Evolutionary conservation across 2,797 vertebrate species (phyloP).

Genomic region (Catostomus latipinnis): DNA sequence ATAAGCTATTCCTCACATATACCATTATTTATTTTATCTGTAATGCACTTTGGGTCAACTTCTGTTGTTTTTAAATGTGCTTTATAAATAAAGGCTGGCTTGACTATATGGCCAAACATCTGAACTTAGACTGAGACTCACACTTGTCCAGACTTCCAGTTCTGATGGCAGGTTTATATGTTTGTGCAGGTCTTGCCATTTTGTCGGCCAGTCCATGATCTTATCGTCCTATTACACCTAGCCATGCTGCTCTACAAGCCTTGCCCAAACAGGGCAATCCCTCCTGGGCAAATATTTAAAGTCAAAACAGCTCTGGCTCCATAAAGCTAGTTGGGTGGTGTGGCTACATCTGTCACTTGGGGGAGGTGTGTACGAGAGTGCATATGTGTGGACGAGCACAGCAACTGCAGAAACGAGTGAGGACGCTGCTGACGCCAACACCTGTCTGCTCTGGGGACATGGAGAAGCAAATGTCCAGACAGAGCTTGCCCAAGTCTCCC

Average conservation of each 20-base stretch:
- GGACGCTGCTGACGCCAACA: conserved; percentile 82
- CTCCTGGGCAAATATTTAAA: conserved; percentile 86
- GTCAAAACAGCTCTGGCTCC: conserved; percentile 79
- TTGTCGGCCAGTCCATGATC: conserved; percentile 24
- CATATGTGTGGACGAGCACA: conserved; percentile 62
- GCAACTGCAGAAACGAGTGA: conserved; percentile 81
- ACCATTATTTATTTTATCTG: too few relatives aligned
- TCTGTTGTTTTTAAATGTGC: too few relatives aligned
- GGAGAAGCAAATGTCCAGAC: conserved; percentile 78
- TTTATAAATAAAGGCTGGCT: too few relatives aligned
- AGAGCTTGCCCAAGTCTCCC: conserved; percentile 61
- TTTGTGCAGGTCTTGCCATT: conserved; percentile 36
- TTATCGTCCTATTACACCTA: conserved; percentile 37
- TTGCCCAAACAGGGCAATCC: conserved; percentile 66
- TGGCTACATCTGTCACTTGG: conserved; percentile 79
- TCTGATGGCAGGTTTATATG: conserved; percentile 46
- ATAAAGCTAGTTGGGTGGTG: conserved; percentile 79
- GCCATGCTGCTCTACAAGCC: conserved; percentile 47
- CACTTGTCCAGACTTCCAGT: conserved; percentile 39
- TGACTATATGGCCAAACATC: conserved; percentile 5
- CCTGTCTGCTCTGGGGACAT: conserved; percentile 81
- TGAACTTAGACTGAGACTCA: conserved; percentile 7
- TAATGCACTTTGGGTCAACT: too few relatives aligned
- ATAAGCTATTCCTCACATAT: too few relatives aligned
- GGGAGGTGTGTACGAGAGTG: conserved; percentile 54